phyloP scores from a whole-genome alignment of 1,140 invertebrate species.

The Ceratosolen fusciceps region DNA sequence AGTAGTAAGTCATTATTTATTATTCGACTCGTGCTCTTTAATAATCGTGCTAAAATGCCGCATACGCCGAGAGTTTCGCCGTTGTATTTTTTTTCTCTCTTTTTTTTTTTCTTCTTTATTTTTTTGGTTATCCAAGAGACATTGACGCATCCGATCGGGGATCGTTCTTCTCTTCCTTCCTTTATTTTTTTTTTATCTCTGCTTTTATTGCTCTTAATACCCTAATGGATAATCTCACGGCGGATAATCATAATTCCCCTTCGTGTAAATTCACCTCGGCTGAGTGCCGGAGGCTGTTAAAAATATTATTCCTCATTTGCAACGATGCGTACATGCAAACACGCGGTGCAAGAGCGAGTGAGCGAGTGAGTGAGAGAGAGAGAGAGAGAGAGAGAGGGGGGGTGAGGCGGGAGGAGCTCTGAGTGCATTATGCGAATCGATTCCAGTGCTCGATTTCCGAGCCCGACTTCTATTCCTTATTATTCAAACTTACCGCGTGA shows the following conservation, averaged over 20 bases:
- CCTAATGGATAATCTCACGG: too few species aligned
- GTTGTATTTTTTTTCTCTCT: neutral
- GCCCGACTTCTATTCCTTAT: neutral
- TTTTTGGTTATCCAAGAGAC: neutral
- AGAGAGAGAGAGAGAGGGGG: neutral
- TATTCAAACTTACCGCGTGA: neutral
- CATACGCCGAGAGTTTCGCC: neutral
- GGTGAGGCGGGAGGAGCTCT: too few species aligned
- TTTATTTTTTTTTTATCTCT: too few species aligned
- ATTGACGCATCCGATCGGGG: neutral
- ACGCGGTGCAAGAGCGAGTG: too few species aligned
- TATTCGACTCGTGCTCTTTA: neutral
- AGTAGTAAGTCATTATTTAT: neutral
- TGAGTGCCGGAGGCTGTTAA: neutral
- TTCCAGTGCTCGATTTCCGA: neutral
- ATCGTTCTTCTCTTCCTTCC: neutral
- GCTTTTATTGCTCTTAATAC: too few species aligned
- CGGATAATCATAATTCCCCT: too few species aligned
- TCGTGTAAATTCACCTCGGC: too few species aligned
- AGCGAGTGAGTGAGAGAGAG: neutral
- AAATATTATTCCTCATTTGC: too few species aligned
- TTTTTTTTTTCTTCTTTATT: too few species aligned
- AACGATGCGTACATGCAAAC: too few species aligned
- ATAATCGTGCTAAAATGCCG: neutral
- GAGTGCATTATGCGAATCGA: neutral